Evolutionary conservation across 2,888 invertebrate genomes (phyloP).

Genomic region (Ectropis crepuscularia): DNA sequence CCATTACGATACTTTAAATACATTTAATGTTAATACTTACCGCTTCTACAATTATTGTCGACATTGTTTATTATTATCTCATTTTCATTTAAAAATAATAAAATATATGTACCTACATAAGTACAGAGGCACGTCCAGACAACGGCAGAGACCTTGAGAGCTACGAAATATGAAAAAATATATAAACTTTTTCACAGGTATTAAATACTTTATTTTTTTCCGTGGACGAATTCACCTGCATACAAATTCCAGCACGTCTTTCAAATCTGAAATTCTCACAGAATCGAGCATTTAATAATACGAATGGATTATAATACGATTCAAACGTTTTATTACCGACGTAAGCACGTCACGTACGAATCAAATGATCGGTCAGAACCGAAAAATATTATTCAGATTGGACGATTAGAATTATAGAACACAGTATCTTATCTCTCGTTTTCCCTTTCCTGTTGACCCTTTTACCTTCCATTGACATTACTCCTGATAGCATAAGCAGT

Average conservation of each 20-base stretch:
- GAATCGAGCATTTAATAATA: constrained; percentile 80
- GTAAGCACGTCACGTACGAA: constrained; percentile 82
- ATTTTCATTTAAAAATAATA: no score
- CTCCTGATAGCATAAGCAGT: no score
- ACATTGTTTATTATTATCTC: no score
- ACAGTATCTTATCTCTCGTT: constrained; percentile 12
- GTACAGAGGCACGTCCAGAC: no score
- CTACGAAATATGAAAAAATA: neutral
- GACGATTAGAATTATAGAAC: constrained; percentile 64
- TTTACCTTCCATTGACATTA: no score
- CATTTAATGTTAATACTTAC: no score
- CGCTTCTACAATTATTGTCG: no score
- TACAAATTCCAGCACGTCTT: constrained; percentile 69
- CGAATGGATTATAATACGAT: constrained; percentile 77
- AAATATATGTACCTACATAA: no score
- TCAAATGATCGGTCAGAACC: constrained; percentile 77
- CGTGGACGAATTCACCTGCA: constrained; percentile 13
- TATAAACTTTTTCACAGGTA: neutral
- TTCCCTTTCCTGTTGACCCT: no score
- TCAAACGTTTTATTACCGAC: constrained; percentile 78
- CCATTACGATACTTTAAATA: no score
- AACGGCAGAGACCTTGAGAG: no score
- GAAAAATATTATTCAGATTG: constrained; percentile 77
- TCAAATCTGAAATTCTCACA: constrained; percentile 79
- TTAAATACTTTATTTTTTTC: constrained; percentile 1